Conservation (phyloP, 2,113 vertebrate species). For the Pardalotus punctatus region DNA sequence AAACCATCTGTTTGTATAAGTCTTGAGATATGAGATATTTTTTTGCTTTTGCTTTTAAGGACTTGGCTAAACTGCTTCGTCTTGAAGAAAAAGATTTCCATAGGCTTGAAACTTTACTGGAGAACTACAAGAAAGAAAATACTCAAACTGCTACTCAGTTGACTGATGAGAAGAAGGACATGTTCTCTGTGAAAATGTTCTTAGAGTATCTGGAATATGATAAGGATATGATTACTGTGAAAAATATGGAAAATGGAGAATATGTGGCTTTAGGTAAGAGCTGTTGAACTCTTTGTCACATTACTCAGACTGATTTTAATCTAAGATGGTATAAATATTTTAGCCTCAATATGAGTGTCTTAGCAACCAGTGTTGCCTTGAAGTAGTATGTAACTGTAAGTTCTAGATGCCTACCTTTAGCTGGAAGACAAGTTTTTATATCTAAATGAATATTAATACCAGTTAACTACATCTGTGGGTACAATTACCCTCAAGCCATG, state of each 20-base stretch:
- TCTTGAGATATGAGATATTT: neutral
- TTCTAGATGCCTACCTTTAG: neutral
- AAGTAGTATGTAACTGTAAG: neutral
- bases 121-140: constrained; percentile 82
- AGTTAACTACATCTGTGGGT: neutral
- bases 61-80: constrained; percentile 72
- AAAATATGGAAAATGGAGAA: constrained; percentile 70
- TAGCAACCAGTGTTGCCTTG: neutral
- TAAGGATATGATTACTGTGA: constrained; percentile 77
- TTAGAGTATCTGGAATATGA: constrained; percentile 88
- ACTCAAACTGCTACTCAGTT: constrained; percentile 76
- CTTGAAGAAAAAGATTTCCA: constrained; percentile 81
- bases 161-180: constrained; percentile 73
- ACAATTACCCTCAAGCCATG: neutral
- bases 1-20: neutral
- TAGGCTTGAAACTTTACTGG: constrained; percentile 77
- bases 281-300: neutral
- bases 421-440: neutral
- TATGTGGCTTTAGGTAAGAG: constrained; percentile 76
- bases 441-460: neutral
- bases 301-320: neutral
- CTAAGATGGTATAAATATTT: neutral
- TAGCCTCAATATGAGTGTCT: neutral
- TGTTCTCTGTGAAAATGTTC: constrained; percentile 81
- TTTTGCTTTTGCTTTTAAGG: constrained; percentile 51